Conservation (phyloP, 2,113 vertebrate genomes). For the Dinomys branickii region DNA sequence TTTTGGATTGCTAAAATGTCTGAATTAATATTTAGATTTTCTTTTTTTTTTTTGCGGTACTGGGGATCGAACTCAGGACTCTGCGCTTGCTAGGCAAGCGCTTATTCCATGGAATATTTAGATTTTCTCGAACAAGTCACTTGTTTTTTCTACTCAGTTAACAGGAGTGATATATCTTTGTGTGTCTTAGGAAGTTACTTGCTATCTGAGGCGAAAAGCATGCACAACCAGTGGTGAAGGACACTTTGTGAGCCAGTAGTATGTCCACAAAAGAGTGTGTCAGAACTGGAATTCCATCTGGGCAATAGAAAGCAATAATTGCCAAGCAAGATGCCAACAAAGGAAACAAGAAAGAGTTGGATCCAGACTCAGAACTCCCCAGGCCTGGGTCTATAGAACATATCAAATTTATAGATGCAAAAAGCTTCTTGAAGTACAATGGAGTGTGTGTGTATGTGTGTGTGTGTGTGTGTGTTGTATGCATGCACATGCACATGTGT, state of each 20-base stretch:
- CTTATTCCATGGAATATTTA: too few species aligned
- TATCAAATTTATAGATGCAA: not conserved
- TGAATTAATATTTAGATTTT: conserved; percentile 50
- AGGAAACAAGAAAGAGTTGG: not conserved
- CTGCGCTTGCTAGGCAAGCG: too few species aligned
- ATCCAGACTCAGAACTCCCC: not conserved
- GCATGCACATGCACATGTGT: not conserved
- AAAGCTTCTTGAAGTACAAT: not conserved
- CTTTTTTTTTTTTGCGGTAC: too few species aligned
- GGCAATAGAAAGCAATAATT: not conserved
- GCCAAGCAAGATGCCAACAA: not conserved
- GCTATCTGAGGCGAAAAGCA: not conserved
- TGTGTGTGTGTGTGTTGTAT: not conserved
- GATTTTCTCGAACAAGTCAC: conserved; percentile 10
- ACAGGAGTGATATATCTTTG: not conserved
- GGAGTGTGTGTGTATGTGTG: not conserved
- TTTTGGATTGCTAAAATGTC: not conserved
- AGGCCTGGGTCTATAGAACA: not conserved
- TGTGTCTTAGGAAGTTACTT: not conserved
- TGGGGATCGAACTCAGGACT: too few species aligned
- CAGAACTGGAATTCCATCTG: conserved; percentile 59
- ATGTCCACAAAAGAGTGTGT: conserved; percentile 28
- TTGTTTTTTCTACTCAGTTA: conserved; percentile 1
- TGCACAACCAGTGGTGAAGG: not conserved
- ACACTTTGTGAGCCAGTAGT: conserved; percentile 40